Evolutionary conservation across 2,888 invertebrate genomes (phyloP).

Genomic region (Drosophila sordidula): DNA sequence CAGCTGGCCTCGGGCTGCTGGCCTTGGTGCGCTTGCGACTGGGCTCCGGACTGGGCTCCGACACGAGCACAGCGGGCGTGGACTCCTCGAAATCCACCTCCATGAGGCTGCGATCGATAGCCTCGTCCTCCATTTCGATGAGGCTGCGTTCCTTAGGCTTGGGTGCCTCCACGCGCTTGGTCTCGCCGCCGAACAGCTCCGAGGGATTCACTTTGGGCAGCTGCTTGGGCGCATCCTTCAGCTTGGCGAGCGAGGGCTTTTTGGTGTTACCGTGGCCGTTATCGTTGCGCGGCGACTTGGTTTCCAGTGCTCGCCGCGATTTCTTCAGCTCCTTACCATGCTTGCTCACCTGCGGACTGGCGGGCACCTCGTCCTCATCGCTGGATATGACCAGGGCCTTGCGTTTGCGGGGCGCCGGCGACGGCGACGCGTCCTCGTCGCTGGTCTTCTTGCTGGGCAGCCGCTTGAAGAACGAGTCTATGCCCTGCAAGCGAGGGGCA

Average conservation of each 20-base stretch:
- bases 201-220: conserved; percentile 85
- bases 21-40: conserved; percentile 27
- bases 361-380: conserved; percentile 87
- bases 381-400: conserved; percentile 84
- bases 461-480: conserved; percentile 74
- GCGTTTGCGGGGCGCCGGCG: conserved; percentile 75
- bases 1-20: conserved; percentile 33
- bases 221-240: conserved; percentile 56
- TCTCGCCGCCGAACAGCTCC: conserved; percentile 87
- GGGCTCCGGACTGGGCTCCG: conserved; percentile 12
- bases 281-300: conserved; percentile 30
- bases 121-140: conserved; percentile 86
- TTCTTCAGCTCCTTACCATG: conserved; percentile 85
- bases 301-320: conserved; percentile 50
- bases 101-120: conserved; percentile 86
- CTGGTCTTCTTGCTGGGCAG: conserved; percentile 52
- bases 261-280: conserved; percentile 28
- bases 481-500: conserved; percentile 54
- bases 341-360: conserved; percentile 85
- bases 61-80: conserved; percentile 10
- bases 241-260: conserved; percentile 71
- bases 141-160: conserved; percentile 73
- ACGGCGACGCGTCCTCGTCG: conserved; percentile 49
- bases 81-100: conserved; percentile 75
- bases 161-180: conserved; percentile 86